phyloP scores from a whole-genome alignment of 2,888 invertebrate genomes.

The Harpalus rubripes region DNA sequence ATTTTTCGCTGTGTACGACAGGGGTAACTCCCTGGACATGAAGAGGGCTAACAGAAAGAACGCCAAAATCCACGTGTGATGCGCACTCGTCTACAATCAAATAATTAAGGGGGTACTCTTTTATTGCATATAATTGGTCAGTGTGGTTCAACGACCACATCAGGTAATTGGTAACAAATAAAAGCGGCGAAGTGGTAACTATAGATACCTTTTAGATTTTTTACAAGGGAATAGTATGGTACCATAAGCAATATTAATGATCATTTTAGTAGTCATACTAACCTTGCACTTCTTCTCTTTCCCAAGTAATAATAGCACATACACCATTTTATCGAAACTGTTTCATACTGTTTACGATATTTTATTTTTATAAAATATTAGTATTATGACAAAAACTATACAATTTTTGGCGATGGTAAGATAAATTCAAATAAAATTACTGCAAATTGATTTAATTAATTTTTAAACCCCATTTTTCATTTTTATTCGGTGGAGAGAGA shows the following conservation, averaged over 20 bases:
- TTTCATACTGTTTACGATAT: no score
- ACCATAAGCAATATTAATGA: neutral
- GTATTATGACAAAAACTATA: no score
- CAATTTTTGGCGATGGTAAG: no score
- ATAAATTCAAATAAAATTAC: no score
- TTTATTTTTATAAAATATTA: no score
- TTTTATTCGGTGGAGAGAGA: no score
- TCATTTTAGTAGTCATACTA: neutral
- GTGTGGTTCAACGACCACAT: constrained; percentile 12
- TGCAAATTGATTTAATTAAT: no score
- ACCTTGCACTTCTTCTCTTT: no score
- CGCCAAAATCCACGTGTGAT: neutral
- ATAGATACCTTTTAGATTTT: constrained; percentile 1
- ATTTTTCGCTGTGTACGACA: constrained; percentile 22
- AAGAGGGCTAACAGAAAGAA: constrained; percentile 11
- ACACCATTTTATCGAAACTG: no score
- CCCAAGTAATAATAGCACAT: no score
- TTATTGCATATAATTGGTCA: constrained; percentile 59
- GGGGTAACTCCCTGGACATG: constrained; percentile 3
- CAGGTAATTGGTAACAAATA: constrained; percentile 32
- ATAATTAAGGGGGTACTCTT: constrained; percentile 58
- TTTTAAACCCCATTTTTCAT: no score
- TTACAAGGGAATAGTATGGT: neutral
- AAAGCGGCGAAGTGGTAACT: neutral
- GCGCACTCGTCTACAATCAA: constrained; percentile 29